Conservation (phyloP, 2,888 invertebrate species). For the Sminthurinus aureus region DNA sequence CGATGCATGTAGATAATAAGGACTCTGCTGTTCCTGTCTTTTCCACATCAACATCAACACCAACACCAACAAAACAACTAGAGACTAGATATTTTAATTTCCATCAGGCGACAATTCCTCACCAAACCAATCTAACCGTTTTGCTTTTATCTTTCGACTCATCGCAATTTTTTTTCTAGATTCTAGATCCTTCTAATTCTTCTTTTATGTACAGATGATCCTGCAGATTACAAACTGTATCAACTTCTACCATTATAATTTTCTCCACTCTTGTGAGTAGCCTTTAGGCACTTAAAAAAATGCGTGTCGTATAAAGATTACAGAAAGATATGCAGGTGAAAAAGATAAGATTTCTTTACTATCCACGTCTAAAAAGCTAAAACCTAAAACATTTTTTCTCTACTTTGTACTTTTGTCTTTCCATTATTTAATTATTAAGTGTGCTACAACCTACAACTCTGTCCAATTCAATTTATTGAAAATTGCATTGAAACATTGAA, state of each 20-base stretch:
- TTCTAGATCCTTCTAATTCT: neutral
- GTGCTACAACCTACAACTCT: neutral
- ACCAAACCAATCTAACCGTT: too few species aligned
- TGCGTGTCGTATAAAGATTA: too few species aligned
- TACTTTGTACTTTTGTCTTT: too few species aligned
- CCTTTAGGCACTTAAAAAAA: neutral
- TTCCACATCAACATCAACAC: neutral
- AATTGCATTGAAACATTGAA: too few species aligned
- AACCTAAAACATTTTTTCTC: too few species aligned
- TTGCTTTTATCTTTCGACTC: too few species aligned
- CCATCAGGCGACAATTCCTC: constrained; percentile 1
- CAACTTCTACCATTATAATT: neutral
- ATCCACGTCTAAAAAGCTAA: neutral
- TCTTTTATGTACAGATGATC: neutral
- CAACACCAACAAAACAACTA: too few species aligned
- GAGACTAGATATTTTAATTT: constrained; percentile 19
- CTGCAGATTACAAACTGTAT: neutral
- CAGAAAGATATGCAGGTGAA: neutral
- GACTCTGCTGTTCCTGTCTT: neutral
- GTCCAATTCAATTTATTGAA: neutral
- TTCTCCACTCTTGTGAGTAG: neutral
- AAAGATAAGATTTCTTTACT: neutral
- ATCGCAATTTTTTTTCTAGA: too few species aligned
- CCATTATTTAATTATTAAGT: too few species aligned
- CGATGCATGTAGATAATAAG: neutral